Conservation (phyloP, 2,113 vertebrate species). For the Oreotrochilus melanogaster region DNA sequence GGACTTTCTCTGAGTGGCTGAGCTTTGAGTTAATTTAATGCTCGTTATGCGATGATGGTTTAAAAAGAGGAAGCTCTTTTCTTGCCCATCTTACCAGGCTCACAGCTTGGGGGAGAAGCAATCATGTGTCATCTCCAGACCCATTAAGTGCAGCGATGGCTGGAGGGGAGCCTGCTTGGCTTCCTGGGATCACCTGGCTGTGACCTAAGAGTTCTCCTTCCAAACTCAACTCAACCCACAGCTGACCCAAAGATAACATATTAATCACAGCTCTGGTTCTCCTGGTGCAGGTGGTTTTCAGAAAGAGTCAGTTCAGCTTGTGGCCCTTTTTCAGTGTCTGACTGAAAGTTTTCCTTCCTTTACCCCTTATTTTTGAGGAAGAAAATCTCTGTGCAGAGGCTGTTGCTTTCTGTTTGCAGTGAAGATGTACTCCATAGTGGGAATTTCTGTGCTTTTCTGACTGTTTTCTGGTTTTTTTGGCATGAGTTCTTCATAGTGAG, state of each 20-base stretch:
- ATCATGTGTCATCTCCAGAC: neutral
- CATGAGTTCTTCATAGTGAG: neutral
- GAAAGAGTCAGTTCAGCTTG: neutral
- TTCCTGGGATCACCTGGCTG: neutral
- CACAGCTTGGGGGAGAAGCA: neutral
- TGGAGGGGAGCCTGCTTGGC: neutral
- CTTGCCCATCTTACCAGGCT: neutral
- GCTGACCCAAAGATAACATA: neutral
- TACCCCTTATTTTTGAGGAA: neutral
- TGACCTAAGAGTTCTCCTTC: neutral
- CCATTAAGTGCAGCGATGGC: neutral
- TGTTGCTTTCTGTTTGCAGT: neutral
- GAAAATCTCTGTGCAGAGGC: neutral
- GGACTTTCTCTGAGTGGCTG: neutral
- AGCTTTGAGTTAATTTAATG: neutral
- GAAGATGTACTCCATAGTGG: neutral
- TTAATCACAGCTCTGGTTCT: neutral
- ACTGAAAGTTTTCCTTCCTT: neutral
- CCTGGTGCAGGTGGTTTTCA: constrained; percentile 10
- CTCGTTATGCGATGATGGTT: neutral
- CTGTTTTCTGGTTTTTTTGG: neutral
- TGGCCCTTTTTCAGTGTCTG: neutral
- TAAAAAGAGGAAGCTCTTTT: neutral
- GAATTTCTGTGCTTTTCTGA: constrained; percentile 10
- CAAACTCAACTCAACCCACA: neutral